These are phyloP conservation scores for Alectura lathami DNA, from an alignment of 2,113 vertebrate genomes.

Conservation along the genomic window DNA sequence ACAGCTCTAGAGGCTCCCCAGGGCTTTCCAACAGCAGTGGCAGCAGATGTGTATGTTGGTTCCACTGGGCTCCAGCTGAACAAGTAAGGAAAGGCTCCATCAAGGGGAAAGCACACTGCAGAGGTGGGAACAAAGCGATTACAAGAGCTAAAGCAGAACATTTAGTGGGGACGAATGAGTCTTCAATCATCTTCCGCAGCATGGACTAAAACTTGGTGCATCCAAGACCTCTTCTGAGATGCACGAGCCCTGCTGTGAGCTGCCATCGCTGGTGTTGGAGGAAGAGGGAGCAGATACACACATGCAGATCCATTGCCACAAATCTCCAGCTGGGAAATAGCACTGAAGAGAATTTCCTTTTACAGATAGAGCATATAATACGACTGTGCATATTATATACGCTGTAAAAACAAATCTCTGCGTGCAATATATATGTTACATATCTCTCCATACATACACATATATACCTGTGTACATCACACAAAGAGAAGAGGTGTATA, in stretches of 20 bases:
- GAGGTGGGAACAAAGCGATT: conserved; percentile 59
- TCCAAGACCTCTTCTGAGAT: not conserved
- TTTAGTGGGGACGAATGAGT: conserved; percentile 40
- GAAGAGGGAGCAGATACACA: not conserved
- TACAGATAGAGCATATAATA: not conserved
- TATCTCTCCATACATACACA: not conserved
- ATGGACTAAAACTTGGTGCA: not conserved
- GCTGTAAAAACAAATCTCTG: not conserved
- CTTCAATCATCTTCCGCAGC: not conserved
- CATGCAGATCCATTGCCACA: not conserved
- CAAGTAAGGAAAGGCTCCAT: conserved; percentile 44
- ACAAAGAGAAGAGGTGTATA: not conserved
- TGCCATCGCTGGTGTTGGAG: not conserved
- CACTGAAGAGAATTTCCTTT: not conserved
- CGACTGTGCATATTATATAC: not conserved
- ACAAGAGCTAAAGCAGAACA: conserved; percentile 59
- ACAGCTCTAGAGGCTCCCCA: conserved; percentile 27
- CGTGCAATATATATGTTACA: not conserved
- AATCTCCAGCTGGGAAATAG: not conserved
- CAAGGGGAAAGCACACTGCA: conserved; percentile 61
- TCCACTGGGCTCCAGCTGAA: conserved; percentile 38
- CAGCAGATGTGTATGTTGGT: conserved; percentile 58
- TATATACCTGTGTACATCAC: not conserved
- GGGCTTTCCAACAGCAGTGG: conserved; percentile 64
- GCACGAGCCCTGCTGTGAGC: not conserved